Base-by-base conservation (phyloP, 2,888 invertebrate species). In the Ectobius pallidus region DNA sequence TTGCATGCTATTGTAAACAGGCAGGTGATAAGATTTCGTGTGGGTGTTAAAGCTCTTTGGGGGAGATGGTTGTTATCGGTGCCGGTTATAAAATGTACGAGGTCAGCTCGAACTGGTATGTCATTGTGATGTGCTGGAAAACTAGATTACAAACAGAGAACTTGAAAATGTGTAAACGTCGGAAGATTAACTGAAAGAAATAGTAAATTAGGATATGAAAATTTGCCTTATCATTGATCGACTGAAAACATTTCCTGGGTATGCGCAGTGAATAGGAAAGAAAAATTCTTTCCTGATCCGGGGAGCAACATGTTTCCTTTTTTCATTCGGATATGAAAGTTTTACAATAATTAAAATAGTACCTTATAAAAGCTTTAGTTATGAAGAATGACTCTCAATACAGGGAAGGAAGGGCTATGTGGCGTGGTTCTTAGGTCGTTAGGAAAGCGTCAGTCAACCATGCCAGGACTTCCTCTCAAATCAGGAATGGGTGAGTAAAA, bases 401-500 rank as follows among this genome's bases (percentile, higher is more conserved):
- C 27, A 14, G 63, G 49, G 27, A 71, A 49, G 22, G 63, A 25
- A 32, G 52, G 39, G 25, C 46, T 71, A n/a, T 63, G 71, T 65
- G 71, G 63, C 25, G 65, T 63, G 20, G 30, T 46, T 70, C 44
- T 70, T n/a, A 61, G 46, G 42, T 46, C 70, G 16, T 70, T 70
- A 44, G 25, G 62, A 9, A 72, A 69, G 55, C 46, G 62, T 34
- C 72, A 52, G 22, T 44, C 63, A 34, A 25, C 39, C 18, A 69
- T 39, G 72, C 44, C 69, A 58, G 61, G 52, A 46, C 42, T 39
- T 46, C 46, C 62, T 46, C 39, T 69, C 16, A 72, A 72, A 69
- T 69, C 72, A 46, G 72, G 72, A 72, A 72, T 68, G 30, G 72
- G 72, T 69, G 46, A 72, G 72, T 68, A 32, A 27, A n/a, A 34